Conservation (phyloP, 1,140 invertebrate genomes). For the Andricus grossulariae region DNA sequence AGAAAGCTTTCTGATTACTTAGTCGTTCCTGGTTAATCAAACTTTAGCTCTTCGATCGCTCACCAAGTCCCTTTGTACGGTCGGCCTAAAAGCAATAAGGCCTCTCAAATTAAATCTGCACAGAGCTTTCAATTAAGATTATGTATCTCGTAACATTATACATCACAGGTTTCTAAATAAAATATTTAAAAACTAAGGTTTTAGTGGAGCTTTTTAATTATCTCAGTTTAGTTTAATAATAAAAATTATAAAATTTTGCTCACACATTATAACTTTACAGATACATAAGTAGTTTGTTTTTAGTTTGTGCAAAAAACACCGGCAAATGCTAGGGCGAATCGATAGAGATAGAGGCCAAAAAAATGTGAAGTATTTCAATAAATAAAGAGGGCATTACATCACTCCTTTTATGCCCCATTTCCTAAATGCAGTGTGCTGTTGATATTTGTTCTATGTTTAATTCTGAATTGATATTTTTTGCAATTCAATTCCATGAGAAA, state of each 20-base stretch:
- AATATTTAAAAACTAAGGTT: background rate
- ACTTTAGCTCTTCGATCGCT: constrained; percentile 2
- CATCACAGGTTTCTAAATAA: background rate
- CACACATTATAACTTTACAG: too few species aligned
- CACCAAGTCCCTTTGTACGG: background rate
- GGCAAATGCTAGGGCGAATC: background rate
- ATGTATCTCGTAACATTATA: background rate
- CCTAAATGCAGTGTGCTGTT: background rate
- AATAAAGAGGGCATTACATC: background rate
- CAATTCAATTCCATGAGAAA: too few species aligned
- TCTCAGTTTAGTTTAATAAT: background rate
- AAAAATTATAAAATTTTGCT: background rate
- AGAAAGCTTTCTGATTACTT: constrained; percentile 43
- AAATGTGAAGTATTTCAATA: constrained; percentile 19
- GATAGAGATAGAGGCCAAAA: constrained; percentile 4
- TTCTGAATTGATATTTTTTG: too few species aligned
- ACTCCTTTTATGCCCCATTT: background rate
- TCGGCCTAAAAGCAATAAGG: constrained; percentile 6
- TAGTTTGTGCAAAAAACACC: background rate
- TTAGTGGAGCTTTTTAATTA: background rate
- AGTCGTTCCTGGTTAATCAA: constrained; percentile 36
- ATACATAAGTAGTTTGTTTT: background rate
- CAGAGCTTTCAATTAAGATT: constrained; percentile 5
- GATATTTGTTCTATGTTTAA: background rate
- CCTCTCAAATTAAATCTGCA: background rate